These are phyloP conservation scores for Marronus borbonicus DNA, from an alignment of 2,888 invertebrate genomes.

Conservation along the genomic window DNA sequence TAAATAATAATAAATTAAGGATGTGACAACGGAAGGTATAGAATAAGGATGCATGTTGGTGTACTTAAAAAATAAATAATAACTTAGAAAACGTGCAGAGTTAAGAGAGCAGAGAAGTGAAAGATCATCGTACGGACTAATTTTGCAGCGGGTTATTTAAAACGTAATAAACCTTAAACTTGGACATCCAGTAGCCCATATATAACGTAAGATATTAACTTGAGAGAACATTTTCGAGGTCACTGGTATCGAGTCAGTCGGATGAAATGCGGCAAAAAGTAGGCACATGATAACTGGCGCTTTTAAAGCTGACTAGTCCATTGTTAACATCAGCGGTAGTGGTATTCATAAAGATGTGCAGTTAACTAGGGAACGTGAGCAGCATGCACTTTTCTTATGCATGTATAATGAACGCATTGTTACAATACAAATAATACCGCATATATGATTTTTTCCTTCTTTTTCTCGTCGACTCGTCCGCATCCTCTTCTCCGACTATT, in stretches of 20 bases:
- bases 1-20: too few relatives aligned
- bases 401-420: conserved; percentile 67
- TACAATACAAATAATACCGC: conserved; percentile 68
- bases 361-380: conserved; percentile 67
- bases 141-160: too few relatives aligned
- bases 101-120: too few relatives aligned
- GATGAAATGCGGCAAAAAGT: conserved; percentile 62
- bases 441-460: conserved; percentile 63
- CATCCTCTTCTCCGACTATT: conserved; percentile 25
- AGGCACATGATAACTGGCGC: conserved; percentile 65
- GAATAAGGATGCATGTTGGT: too few relatives aligned
- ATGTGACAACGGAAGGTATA: too few relatives aligned
- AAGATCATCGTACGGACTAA: too few relatives aligned
- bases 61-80: too few relatives aligned
- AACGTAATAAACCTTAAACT: too few relatives aligned
- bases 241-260: conserved; percentile 54
- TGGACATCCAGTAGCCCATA: too few relatives aligned
- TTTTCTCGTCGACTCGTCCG: conserved; percentile 44
- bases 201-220: conserved; percentile 7
- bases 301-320: conserved; percentile 64
- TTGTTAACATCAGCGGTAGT: conserved; percentile 66
- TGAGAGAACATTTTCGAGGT: conserved; percentile 53
- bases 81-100: too few relatives aligned
- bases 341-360: conserved; percentile 67
- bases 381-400: conserved; percentile 64